phyloP scores from a whole-genome alignment of 2,797 vertebrate genomes.

The Schizopygopsis malacanthus region DNA sequence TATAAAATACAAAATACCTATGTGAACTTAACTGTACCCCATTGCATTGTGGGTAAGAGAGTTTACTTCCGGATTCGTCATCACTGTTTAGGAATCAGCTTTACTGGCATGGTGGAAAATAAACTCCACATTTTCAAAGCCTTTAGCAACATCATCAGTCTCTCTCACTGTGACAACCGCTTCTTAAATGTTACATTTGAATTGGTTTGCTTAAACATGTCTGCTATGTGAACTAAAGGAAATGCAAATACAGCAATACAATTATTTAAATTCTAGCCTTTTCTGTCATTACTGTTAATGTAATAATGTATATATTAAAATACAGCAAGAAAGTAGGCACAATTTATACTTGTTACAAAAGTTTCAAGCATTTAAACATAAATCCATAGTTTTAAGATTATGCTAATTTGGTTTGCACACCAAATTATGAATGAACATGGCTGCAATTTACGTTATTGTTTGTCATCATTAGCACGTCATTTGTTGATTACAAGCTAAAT shows the following conservation, averaged over 20 bases:
- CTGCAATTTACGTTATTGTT: no score
- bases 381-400: background rate
- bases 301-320: background rate
- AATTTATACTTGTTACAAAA: background rate
- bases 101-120: background rate
- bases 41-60: constrained; percentile 31
- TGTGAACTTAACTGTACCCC: background rate
- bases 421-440: no score
- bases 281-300: background rate
- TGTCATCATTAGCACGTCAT: no score
- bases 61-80: background rate
- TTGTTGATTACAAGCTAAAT: no score
- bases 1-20: background rate
- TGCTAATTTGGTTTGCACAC: no score
- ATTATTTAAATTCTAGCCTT: no score
- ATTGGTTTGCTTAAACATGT: background rate
- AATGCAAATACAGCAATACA: background rate
- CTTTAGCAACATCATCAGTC: no score
- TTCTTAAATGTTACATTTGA: background rate
- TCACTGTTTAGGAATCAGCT: background rate
- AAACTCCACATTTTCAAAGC: background rate
- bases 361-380: background rate
- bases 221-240: background rate
- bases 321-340: background rate
- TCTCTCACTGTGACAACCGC: background rate